These are phyloP conservation scores for Conus ventricosus DNA, from an alignment of 1,140 invertebrate genomes.

Conservation along the genomic window DNA sequence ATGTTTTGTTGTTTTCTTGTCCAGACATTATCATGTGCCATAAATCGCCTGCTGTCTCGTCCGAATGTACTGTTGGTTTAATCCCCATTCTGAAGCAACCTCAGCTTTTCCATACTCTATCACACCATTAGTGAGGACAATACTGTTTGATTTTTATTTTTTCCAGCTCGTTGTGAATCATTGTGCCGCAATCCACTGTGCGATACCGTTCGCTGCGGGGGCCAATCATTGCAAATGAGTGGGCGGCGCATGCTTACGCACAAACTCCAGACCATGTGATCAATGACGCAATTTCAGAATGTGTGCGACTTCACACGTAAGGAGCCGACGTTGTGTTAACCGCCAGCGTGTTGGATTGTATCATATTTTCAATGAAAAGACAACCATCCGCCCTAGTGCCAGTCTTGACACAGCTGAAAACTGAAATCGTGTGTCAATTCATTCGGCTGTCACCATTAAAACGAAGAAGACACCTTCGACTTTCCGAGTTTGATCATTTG, in stretches of 20 bases:
- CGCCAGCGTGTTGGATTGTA: background rate
- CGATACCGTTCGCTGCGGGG: background rate
- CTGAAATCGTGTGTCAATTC: background rate
- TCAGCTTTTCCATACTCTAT: too few relatives aligned
- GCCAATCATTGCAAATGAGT: background rate
- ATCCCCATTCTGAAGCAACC: too few relatives aligned
- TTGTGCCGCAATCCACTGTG: too few relatives aligned
- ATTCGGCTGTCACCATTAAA: background rate
- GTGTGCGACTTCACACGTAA: background rate
- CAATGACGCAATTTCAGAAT: slow-evolving; percentile 22
- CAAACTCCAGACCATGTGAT: slow-evolving; percentile 19
- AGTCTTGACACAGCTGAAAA: background rate
- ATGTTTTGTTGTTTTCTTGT: too few relatives aligned
- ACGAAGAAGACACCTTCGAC: background rate
- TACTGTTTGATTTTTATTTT: too few relatives aligned
- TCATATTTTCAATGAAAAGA: background rate
- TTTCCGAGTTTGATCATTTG: background rate
- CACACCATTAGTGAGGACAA: too few relatives aligned
- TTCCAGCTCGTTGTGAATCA: too few relatives aligned
- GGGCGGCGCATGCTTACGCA: slow-evolving; percentile 30
- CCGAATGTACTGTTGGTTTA: too few relatives aligned
- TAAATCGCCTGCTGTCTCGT: too few relatives aligned
- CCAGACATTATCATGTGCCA: too few relatives aligned
- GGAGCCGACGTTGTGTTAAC: background rate
- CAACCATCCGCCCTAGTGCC: background rate